Evolutionary conservation across 2,797 vertebrate species (phyloP).

Genomic region (Pristis pectinata): DNA sequence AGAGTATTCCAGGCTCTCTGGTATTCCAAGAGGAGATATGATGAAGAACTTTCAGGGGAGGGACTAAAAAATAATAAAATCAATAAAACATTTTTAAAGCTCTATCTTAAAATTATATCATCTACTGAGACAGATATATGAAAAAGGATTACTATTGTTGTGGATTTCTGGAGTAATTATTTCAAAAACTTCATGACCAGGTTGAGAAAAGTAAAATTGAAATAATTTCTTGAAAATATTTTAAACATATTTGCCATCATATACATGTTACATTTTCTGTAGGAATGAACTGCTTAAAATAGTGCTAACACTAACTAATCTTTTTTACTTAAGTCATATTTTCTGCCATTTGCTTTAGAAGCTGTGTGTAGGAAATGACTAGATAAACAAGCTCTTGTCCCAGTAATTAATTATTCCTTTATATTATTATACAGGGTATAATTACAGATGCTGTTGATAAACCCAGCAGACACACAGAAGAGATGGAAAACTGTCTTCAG

Average conservation of each 20-base stretch:
- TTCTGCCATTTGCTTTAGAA: background rate
- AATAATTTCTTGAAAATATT: background rate
- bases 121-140: background rate
- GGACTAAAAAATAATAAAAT: background rate
- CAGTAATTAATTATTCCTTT: background rate
- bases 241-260: background rate
- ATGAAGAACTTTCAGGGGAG: background rate
- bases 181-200: background rate
- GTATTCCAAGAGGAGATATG: background rate
- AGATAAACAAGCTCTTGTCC: background rate
- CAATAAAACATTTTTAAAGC: slow-evolving; percentile 17
- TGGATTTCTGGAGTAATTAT: background rate
- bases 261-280: background rate
- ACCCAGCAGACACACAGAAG: background rate
- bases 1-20: no score
- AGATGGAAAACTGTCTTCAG: background rate
- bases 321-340: background rate
- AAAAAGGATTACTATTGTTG: background rate
- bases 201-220: background rate
- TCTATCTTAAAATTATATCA: background rate
- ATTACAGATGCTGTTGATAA: background rate
- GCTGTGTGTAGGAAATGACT: background rate
- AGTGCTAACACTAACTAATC: background rate
- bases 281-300: background rate
- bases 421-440: background rate